These are phyloP conservation scores for Passer montanus DNA, from an alignment of 2,113 vertebrate species.

Conservation along the genomic window DNA sequence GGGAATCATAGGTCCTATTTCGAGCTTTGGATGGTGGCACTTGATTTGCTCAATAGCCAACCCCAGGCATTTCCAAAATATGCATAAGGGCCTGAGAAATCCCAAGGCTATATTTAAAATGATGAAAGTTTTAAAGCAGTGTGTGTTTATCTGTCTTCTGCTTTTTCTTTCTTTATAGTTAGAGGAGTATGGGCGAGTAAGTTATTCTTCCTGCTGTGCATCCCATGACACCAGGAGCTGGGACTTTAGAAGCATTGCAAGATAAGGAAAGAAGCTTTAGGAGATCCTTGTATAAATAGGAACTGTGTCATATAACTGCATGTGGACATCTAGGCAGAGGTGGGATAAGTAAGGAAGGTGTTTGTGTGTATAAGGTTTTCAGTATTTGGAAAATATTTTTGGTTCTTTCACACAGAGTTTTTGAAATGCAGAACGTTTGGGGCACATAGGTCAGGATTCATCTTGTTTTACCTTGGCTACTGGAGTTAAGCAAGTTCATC, in stretches of 20 bases:
- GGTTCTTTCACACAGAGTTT: neutral
- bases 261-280: neutral
- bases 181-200: neutral
- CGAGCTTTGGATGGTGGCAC: neutral
- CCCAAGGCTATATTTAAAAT: neutral
- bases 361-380: neutral
- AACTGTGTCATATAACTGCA: neutral
- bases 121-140: neutral
- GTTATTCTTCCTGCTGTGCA: neutral
- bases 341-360: neutral
- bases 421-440: neutral
- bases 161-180: neutral
- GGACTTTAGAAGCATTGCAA: neutral
- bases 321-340: neutral
- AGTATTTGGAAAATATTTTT: neutral
- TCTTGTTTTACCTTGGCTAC: neutral
- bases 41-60: slow-evolving; percentile 15
- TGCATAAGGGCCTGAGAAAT: neutral
- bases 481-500: neutral
- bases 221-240: neutral
- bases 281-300: neutral
- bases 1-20: neutral
- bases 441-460: neutral
- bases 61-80: neutral
- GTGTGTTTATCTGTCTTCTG: neutral